Evolutionary conservation across 2,888 invertebrate species (phyloP).

Genomic region (Allygus modestus): DNA sequence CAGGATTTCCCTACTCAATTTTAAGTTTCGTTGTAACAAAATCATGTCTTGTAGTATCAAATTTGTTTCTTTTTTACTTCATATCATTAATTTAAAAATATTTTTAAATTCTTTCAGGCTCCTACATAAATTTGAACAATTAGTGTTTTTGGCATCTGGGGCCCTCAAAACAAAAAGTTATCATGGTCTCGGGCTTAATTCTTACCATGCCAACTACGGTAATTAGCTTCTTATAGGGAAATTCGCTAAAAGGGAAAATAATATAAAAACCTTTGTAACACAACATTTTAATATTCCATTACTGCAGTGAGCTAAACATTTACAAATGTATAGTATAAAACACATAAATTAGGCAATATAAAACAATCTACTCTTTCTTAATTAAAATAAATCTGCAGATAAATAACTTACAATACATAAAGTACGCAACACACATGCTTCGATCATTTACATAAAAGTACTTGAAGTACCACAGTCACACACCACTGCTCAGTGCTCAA

Average conservation of each 20-base stretch:
- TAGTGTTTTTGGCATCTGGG: too few species aligned
- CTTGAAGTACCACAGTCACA: constrained; percentile 16
- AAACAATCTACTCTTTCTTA: constrained; percentile 52
- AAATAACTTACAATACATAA: constrained; percentile 45
- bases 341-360: constrained; percentile 62
- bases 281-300: constrained; percentile 56
- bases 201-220: too few species aligned
- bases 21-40: too few species aligned
- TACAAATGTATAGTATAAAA: constrained; percentile 61
- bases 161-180: too few species aligned
- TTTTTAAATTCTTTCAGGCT: too few species aligned
- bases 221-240: too few species aligned
- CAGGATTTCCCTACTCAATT: too few species aligned
- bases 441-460: constrained; percentile 34
- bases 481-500: constrained; percentile 13
- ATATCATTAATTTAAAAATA: too few species aligned
- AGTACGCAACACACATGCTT: constrained; percentile 24
- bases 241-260: constrained; percentile 1
- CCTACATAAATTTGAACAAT: too few species aligned
- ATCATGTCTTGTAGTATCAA: too few species aligned
- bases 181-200: too few species aligned
- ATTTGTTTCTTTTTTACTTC: too few species aligned
- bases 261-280: constrained; percentile 13
- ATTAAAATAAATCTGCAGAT: constrained; percentile 47
- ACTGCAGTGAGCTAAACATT: constrained; percentile 56